Base-by-base conservation (phyloP, 2,113 vertebrate genomes). In the Anarrhichthys ocellatus region DNA sequence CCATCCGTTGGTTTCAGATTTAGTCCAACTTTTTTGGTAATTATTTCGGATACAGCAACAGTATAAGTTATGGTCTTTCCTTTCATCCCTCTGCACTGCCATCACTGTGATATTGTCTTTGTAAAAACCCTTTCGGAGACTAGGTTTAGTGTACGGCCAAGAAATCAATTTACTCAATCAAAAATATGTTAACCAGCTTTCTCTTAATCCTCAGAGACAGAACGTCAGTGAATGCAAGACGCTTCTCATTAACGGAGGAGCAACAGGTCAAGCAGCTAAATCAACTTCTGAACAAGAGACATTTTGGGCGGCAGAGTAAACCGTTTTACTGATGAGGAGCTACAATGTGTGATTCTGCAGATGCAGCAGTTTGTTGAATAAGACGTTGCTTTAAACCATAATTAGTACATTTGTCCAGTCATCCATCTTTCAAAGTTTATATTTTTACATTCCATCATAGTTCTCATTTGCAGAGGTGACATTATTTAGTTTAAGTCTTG, bases 121-220 rank as follows among this genome's bases (percentile, higher is more conserved):
- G 59, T 50, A 38, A 38, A 52, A 52, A 76, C 6, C 73, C 44
- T 27, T 64, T 64, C 20, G 14, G 40, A 62, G 46, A 48, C 71
- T 2, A 20, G 20, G 27, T 36, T 34, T n/a, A 24, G 27, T 34
- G 11, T 15, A 36, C 4, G n/a, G 61, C 32, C 62, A 65, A 76
- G 6, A 54, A 65, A 65, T 65, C n/a, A 20, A 38, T 76, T 65
- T 29, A 54, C 34, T 54, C 46, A 9, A 20, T 65, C 34, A 65
- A 54, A 65, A 40, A 11, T 48, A 11, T 9, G 18, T 67, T 58
- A 11, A 36, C 32, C 67, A 20, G 48, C 17, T 66, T 40, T 65
- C 34, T 42, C 34, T 22, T 66, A 54, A 66, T 54, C 62, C 62
- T 66, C 62, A 50, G 67, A 69, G 67, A 20, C 15, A 17, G n/a